phyloP scores from a whole-genome alignment of 2,113 vertebrate species.

The Esox niger region DNA sequence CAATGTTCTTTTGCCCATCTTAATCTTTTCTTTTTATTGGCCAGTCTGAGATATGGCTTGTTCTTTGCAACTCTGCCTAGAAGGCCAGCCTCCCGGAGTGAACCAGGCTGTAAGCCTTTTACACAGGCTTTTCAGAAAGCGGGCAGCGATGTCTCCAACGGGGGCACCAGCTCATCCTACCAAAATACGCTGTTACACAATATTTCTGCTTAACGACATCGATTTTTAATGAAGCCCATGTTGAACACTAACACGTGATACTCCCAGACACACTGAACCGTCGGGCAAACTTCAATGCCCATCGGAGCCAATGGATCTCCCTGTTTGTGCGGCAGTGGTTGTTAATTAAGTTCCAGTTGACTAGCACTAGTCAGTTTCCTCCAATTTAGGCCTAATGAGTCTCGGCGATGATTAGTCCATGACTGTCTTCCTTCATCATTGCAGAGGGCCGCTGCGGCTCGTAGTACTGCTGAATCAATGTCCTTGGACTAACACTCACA shows the following conservation, averaged over 20 bases:
- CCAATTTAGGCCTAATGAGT: constrained; percentile 62
- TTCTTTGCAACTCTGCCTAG: no score
- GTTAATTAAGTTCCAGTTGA: constrained; percentile 67
- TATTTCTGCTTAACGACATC: background rate
- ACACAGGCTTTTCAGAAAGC: background rate
- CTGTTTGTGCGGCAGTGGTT: constrained; percentile 44
- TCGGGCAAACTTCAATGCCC: constrained; percentile 30
- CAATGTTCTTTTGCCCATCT: no score
- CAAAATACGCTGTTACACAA: no score
- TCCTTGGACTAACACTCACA: constrained; percentile 46
- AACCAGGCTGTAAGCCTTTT: background rate
- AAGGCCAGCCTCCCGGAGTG: background rate
- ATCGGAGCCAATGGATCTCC: constrained; percentile 38
- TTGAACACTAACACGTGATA: background rate
- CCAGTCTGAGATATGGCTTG: no score
- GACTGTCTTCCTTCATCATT: constrained; percentile 67
- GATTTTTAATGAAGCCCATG: constrained; percentile 8
- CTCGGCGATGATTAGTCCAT: constrained; percentile 58
- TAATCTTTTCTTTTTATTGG: no score
- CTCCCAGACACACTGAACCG: constrained; percentile 15
- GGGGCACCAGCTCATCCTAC: no score
- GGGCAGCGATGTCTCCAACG: background rate
- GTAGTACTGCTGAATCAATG: constrained; percentile 60
- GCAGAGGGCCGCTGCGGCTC: constrained; percentile 63
- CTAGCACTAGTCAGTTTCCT: constrained; percentile 50